Evolutionary conservation across 2,113 vertebrate genomes (phyloP), one percentile per base, ranked within the genome.

Genomic region (Tiliqua scincoides): DNA sequence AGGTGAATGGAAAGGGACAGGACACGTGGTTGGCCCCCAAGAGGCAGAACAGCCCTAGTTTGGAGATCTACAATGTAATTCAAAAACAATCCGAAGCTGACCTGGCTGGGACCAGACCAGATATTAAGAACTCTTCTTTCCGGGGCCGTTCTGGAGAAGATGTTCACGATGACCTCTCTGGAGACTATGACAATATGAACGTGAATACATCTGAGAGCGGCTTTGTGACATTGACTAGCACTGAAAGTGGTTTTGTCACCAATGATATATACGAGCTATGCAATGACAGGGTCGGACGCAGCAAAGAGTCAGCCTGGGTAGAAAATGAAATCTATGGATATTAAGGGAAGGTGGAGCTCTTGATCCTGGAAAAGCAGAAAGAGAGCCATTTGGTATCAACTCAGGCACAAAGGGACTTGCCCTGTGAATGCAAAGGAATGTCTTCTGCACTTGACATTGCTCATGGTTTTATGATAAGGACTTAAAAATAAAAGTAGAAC

Each of bases 311-410:
- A 0, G 95, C 96, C 48, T 99, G 99, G 98, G 98, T 99, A 75
- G 99, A 99, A 88, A 99, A 99, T 71, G 99, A 99, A 93, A 99
- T 99, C 88, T 99, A 99, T 72, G 98, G 98, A 79, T 99, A 96
- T 80, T 97, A 85, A 93, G 79, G n/a, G 67, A 14, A 79, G 74
- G 0, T 57, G 84, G 23, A 25, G 20, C 54, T n/a, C 76, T n/a
- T 8, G 37, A 1, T 35, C 4, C 23, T 2, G 35, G n/a, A 15
- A 30, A 73, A 79, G 11, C 30, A 32, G 27, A 54, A 12, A 4
- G 11, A 6, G 32, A 27, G 37, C 30, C 23, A 30, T 14, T 74
- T n/a, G 14, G 27, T 4, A 5, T 25, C 30, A 11, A 12, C 57
- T 63, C 27, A 54, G 32, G n/a, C 68, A 37, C 14, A 6, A 59